These are phyloP conservation scores for Denticeps clupeoides DNA, from an alignment of 2,797 vertebrate species.

Conservation along the genomic window DNA sequence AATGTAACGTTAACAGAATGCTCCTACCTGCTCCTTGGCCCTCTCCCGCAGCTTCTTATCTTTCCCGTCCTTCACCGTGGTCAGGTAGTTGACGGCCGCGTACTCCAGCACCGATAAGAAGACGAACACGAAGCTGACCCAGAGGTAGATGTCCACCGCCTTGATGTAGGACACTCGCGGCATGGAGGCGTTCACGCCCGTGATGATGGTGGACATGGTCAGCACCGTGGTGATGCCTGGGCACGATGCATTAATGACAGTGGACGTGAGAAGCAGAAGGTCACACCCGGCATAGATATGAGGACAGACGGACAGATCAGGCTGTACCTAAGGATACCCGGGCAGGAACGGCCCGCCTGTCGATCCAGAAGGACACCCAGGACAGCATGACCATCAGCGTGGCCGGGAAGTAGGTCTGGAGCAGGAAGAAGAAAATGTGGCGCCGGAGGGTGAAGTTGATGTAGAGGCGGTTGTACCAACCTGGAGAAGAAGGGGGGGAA, in stretches of 20 bases:
- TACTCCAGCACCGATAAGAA: conserved; percentile 67
- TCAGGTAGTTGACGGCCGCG: conserved; percentile 72
- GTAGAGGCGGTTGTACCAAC: conserved; percentile 94
- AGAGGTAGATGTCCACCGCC: conserved; percentile 68
- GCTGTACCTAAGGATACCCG: conserved; percentile 79
- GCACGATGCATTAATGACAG: too few species aligned
- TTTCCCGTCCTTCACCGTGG: conserved; percentile 72
- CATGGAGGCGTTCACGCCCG: conserved; percentile 69
- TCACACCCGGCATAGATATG: not conserved
- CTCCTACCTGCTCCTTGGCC: conserved; percentile 44
- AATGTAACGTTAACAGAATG: too few species aligned
- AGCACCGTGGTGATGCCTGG: conserved; percentile 67
- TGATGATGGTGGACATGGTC: conserved; percentile 71
- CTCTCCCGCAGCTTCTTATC: conserved; percentile 65
- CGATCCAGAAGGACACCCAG: conserved; percentile 98
- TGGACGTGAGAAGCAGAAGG: not conserved
- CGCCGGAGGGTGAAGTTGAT: conserved; percentile 88
- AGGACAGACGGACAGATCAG: not conserved
- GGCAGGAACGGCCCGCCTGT: conserved; percentile 82
- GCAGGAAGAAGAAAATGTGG: conserved; percentile 94
- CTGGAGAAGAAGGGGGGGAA: conserved; percentile 60
- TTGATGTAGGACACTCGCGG: conserved; percentile 69
- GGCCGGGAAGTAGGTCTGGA: conserved; percentile 90
- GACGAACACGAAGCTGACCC: conserved; percentile 69
- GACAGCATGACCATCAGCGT: conserved; percentile 93